Conservation (phyloP, 2,888 invertebrate genomes). For the Temnothorax ravouxi region DNA sequence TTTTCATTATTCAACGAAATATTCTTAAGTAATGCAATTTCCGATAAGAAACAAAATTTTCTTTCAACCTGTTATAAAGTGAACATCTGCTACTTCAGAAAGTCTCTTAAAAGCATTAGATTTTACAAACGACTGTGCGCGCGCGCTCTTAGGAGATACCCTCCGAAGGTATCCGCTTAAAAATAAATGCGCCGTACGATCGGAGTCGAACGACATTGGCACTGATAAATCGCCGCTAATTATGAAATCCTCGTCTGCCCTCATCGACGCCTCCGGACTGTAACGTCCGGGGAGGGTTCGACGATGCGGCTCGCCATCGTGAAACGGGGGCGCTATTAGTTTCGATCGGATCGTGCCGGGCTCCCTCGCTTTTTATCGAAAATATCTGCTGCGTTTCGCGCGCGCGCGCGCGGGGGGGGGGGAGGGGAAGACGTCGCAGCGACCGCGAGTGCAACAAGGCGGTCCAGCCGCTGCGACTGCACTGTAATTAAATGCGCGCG, state of each 20-base stretch:
- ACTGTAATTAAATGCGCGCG: constrained; percentile 79
- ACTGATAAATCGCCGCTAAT: constrained; percentile 51
- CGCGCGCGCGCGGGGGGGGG: no score
- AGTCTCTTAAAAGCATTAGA: constrained; percentile 8
- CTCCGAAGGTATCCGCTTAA: constrained; percentile 10
- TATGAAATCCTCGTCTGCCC: constrained; percentile 47
- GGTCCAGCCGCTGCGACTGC: constrained; percentile 38
- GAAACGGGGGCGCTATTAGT: constrained; percentile 55
- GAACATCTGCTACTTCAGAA: background rate
- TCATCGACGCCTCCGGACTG: constrained; percentile 46
- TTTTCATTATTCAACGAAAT: background rate
- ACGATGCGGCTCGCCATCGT: constrained; percentile 4
- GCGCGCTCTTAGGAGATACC: background rate
- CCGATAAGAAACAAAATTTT: background rate
- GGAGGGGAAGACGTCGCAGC: constrained; percentile 13
- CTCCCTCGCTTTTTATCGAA: constrained; percentile 48
- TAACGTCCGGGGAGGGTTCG: constrained; percentile 4
- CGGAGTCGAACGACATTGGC: constrained; percentile 36
- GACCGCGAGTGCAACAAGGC: constrained; percentile 68
- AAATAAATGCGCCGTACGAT: constrained; percentile 17
- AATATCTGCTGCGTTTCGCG: constrained; percentile 33
- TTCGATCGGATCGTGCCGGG: constrained; percentile 48
- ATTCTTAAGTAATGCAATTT: background rate
- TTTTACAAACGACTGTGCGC: background rate
- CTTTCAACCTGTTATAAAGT: background rate